phyloP scores from a whole-genome alignment of 2,113 vertebrate genomes.

The Picathartes gymnocephalus region DNA sequence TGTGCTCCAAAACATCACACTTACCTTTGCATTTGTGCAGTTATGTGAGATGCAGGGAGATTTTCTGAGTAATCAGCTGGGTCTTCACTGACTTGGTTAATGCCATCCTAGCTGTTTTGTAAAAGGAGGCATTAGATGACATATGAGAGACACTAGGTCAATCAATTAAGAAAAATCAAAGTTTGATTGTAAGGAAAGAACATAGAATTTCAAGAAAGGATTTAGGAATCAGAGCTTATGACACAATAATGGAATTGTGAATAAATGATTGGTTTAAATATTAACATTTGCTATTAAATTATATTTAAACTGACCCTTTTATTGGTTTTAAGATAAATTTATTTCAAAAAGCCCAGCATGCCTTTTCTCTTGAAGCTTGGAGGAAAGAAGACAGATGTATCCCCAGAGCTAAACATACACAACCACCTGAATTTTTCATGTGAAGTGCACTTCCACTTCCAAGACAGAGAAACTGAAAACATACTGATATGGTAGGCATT shows the following conservation, averaged over 20 bases:
- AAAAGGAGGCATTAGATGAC: neutral
- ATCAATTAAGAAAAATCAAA: neutral
- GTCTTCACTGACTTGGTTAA: neutral
- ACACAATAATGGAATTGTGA: neutral
- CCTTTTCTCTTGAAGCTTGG: neutral
- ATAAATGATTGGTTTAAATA: neutral
- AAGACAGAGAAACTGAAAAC: neutral
- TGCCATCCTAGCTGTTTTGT: neutral
- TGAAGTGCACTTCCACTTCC: neutral
- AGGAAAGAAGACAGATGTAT: neutral
- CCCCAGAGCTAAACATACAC: neutral
- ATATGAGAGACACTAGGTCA: neutral
- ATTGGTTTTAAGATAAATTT: neutral
- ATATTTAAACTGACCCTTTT: neutral
- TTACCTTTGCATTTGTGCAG: neutral
- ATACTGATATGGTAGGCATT: neutral
- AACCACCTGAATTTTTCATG: neutral
- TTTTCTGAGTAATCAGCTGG: neutral
- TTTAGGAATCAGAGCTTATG: neutral
- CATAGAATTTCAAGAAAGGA: neutral
- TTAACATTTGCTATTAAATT: neutral
- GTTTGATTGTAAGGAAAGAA: neutral
- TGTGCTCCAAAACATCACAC: accelerated
- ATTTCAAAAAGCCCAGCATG: neutral
- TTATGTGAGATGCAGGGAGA: neutral